Conservation (phyloP, 2,113 vertebrate genomes). For the Nothoprocta pentlandii region DNA sequence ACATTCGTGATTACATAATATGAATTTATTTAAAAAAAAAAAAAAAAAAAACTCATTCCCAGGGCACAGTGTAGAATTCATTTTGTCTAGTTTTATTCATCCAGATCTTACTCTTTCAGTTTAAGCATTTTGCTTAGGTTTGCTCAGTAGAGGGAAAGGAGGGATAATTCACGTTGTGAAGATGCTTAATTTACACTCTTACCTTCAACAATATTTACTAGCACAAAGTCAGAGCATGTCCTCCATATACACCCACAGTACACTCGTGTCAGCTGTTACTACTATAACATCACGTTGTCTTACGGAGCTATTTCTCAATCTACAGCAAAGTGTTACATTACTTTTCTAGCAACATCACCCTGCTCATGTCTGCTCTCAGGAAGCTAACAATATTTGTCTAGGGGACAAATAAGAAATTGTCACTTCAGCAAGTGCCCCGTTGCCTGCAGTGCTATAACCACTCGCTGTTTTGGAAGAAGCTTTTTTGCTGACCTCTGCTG, state of each 20-base stretch:
- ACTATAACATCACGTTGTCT: neutral
- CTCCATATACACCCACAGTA: neutral
- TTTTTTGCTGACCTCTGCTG: slow-evolving; percentile 47
- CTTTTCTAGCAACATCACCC: neutral
- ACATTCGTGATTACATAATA: neutral
- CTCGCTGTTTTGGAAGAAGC: neutral
- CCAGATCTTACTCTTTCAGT: neutral
- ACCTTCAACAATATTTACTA: neutral
- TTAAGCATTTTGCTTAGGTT: neutral
- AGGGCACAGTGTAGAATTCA: neutral
- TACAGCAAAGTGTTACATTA: neutral
- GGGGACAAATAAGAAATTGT: neutral
- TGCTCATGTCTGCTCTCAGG: neutral
- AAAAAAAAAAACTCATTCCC: neutral
- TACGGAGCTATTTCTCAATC: neutral
- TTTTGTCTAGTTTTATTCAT: neutral
- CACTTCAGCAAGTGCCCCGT: neutral
- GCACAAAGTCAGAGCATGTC: neutral
- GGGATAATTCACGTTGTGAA: neutral
- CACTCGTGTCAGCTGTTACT: neutral
- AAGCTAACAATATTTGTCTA: neutral
- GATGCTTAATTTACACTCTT: neutral
- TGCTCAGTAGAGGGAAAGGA: neutral
- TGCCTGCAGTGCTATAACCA: neutral
- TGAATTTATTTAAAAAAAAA: neutral